phyloP scores from a whole-genome alignment of 2,888 invertebrate genomes.

The Lepeophtheirus nordmannii region DNA sequence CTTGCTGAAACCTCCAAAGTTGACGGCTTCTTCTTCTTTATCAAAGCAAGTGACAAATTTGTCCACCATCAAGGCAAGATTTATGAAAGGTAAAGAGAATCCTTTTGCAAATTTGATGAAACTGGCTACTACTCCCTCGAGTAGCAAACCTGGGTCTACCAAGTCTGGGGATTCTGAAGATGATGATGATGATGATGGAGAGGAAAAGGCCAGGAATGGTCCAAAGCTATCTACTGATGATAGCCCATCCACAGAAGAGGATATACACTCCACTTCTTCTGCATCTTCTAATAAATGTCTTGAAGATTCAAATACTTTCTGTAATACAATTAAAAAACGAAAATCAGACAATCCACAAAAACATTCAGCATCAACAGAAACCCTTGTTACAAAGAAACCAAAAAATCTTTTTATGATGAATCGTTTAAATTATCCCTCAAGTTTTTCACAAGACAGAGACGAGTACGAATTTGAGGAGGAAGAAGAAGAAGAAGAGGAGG shows the following conservation, averaged over 20 bases:
- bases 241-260: no score
- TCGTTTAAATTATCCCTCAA: conserved; percentile 5
- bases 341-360: conserved; percentile 68
- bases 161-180: background rate
- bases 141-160: background rate
- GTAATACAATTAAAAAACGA: conserved; percentile 45
- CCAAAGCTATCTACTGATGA: conserved; percentile 8
- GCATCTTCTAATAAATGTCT: no score
- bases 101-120: conserved; percentile 22
- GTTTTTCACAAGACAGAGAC: background rate
- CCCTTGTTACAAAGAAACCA: conserved; percentile 64
- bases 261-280: no score
- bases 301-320: no score
- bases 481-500: background rate
- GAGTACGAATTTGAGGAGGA: conserved; percentile 15
- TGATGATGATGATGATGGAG: background rate
- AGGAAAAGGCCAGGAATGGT: background rate
- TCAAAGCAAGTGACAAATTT: conserved; percentile 27
- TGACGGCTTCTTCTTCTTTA: conserved; percentile 30
- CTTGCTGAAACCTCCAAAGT: conserved; percentile 27
- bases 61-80: conserved; percentile 14
- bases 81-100: conserved; percentile 23
- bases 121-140: background rate
- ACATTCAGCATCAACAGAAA: conserved; percentile 52
- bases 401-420: conserved; percentile 29